Evolutionary conservation across 1,140 invertebrate genomes (phyloP).

Genomic region (Euwallacea fornicatus): DNA sequence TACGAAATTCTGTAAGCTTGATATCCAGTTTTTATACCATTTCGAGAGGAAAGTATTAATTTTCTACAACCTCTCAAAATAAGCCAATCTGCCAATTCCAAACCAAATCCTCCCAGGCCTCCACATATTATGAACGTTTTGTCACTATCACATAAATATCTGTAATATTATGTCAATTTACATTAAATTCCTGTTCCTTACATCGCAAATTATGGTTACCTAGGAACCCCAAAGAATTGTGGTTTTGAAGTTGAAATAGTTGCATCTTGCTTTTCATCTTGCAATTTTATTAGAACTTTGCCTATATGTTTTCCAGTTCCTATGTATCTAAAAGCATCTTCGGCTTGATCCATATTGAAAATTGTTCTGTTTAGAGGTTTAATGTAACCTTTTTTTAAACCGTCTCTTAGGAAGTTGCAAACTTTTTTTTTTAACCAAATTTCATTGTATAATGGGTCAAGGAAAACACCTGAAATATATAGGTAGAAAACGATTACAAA

Average conservation of each 20-base stretch:
- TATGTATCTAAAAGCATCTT: slow-evolving; percentile 74
- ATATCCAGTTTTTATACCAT: slow-evolving; percentile 78
- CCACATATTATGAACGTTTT: slow-evolving; percentile 65
- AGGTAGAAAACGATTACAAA: too few relatives aligned
- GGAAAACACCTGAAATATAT: too few relatives aligned
- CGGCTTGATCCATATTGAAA: slow-evolving; percentile 65
- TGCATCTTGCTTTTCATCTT: too few relatives aligned
- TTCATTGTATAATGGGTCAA: too few relatives aligned
- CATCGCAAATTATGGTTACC: too few relatives aligned
- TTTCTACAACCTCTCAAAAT: slow-evolving; percentile 75
- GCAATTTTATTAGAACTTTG: slow-evolving; percentile 73
- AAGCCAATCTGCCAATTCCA: slow-evolving; percentile 90
- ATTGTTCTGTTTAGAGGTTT: slow-evolving; percentile 63
- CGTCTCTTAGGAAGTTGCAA: slow-evolving; percentile 3
- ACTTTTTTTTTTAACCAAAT: too few relatives aligned
- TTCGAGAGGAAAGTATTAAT: slow-evolving; percentile 78
- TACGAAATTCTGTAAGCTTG: slow-evolving; percentile 67
- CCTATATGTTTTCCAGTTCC: slow-evolving; percentile 86
- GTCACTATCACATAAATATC: slow-evolving; percentile 51
- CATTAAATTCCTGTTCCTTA: too few relatives aligned
- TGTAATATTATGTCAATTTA: slow-evolving; percentile 5
- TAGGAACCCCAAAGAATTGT: too few relatives aligned
- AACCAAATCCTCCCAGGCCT: slow-evolving; percentile 86
- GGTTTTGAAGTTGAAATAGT: too few relatives aligned
- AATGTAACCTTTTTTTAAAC: slow-evolving; percentile 52